Evolutionary conservation across 2,888 invertebrate genomes (phyloP).

Genomic region (Epirrhoe tristata): DNA sequence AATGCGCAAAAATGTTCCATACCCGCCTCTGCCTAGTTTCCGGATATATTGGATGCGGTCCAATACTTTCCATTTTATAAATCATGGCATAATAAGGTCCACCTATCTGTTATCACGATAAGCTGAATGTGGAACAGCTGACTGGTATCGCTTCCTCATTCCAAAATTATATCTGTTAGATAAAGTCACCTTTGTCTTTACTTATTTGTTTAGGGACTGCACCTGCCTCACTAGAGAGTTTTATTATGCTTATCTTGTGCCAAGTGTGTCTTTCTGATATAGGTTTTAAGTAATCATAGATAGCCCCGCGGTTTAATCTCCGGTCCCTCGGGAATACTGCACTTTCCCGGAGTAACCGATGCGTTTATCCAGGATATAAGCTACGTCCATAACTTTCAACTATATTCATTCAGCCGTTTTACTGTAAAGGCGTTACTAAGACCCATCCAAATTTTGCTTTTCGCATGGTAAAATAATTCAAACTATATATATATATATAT

Average conservation of each 20-base stretch:
- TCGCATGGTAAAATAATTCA: too few species aligned
- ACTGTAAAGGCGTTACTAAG: too few species aligned
- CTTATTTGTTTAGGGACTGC: slow-evolving; percentile 11
- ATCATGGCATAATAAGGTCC: slow-evolving; percentile 31
- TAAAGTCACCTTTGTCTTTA: slow-evolving; percentile 21
- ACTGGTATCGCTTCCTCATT: slow-evolving; percentile 33
- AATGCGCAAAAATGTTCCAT: slow-evolving; percentile 70
- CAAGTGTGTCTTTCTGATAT: not conserved
- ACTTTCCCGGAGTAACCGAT: too few species aligned
- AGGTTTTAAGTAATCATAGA: not conserved
- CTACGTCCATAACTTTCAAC: too few species aligned
- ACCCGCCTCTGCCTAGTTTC: slow-evolving; percentile 66
- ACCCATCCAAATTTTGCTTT: too few species aligned
- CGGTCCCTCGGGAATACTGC: too few species aligned
- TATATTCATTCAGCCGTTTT: too few species aligned
- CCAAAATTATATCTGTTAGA: slow-evolving; percentile 19
- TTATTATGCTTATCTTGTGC: not conserved
- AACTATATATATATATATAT: too few species aligned
- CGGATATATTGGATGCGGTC: slow-evolving; percentile 68
- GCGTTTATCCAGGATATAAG: too few species aligned
- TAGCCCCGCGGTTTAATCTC: too few species aligned
- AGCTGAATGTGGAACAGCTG: slow-evolving; percentile 31
- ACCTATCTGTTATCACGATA: slow-evolving; percentile 35
- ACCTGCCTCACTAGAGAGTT: slow-evolving; percentile 8
- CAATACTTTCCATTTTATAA: slow-evolving; percentile 58